Evolutionary conservation across 2,797 vertebrate genomes (phyloP).

Genomic region (Hephaestus fuliginosus): DNA sequence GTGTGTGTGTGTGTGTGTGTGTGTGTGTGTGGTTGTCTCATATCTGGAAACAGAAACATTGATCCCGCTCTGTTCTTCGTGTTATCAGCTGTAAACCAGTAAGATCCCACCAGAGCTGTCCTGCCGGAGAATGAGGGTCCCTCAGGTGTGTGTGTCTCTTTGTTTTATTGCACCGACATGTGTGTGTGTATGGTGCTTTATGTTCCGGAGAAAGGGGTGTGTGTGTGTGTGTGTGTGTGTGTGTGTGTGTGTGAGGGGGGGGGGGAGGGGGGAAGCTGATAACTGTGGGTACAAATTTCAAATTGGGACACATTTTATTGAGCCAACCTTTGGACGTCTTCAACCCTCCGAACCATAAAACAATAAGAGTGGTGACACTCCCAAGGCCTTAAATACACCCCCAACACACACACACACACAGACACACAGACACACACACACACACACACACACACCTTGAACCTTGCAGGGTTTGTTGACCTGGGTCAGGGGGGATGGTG

Average conservation of each 20-base stretch:
- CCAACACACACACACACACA: conserved; percentile 21
- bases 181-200: background rate
- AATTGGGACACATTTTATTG: conserved; percentile 83
- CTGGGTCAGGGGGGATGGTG: background rate
- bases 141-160: conserved; percentile 17
- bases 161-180: conserved; percentile 23
- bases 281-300: conserved; percentile 80
- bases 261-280: conserved; percentile 55
- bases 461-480: conserved; percentile 20
- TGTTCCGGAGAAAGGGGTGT: no score
- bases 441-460: conserved; percentile 49
- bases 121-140: conserved; percentile 2
- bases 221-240: conserved; percentile 15
- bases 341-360: conserved; percentile 76
- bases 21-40: background rate
- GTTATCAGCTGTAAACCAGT: conserved; percentile 13
- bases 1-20: background rate
- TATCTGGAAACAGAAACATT: conserved; percentile 35
- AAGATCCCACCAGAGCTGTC: conserved; percentile 2
- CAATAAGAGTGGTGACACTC: conserved; percentile 66
- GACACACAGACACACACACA: conserved; percentile 45
- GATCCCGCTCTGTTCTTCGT: conserved; percentile 1
- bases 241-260: conserved; percentile 7
- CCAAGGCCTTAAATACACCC: conserved; percentile 54
- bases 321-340: conserved; percentile 81